phyloP scores from a whole-genome alignment of 2,888 invertebrate species.

The Dynastes grantii region DNA sequence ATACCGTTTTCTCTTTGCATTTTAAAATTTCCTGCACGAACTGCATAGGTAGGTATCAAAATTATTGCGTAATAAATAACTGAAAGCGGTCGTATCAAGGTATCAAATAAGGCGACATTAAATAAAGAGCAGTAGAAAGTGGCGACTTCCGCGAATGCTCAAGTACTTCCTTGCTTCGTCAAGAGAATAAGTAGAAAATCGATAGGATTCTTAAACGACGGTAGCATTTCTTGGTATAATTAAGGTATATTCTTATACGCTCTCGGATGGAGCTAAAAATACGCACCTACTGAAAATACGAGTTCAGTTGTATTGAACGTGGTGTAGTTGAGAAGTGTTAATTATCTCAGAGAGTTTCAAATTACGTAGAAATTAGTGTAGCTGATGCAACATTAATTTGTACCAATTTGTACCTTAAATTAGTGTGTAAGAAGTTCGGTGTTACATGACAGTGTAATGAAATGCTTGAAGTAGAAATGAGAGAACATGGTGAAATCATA shows the following conservation, averaged over 20 bases:
- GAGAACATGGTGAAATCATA: too few species aligned
- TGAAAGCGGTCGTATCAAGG: conserved; percentile 15
- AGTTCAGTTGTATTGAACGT: not conserved
- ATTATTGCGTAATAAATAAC: conserved; percentile 17
- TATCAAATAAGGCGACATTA: conserved; percentile 30
- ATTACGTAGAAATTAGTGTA: conserved; percentile 2
- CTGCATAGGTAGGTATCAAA: not conserved
- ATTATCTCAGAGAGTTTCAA: not conserved
- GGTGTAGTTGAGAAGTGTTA: not conserved
- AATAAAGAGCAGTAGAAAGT: conserved; percentile 40
- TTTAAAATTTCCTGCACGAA: not conserved
- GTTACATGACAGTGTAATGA: too few species aligned
- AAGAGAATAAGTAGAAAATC: conserved; percentile 13
- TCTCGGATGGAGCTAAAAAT: not conserved
- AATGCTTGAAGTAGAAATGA: too few species aligned
- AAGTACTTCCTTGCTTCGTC: conserved; percentile 27
- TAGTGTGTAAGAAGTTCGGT: too few species aligned
- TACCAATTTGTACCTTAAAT: not conserved
- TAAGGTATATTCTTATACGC: not conserved
- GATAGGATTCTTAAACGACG: not conserved
- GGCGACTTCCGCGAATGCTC: conserved; percentile 33
- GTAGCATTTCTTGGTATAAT: not conserved
- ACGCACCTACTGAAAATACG: not conserved
- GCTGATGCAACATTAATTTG: conserved; percentile 1
- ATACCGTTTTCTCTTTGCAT: not conserved